Conservation (phyloP, 2,113 vertebrate genomes). For the Panthera leo region DNA sequence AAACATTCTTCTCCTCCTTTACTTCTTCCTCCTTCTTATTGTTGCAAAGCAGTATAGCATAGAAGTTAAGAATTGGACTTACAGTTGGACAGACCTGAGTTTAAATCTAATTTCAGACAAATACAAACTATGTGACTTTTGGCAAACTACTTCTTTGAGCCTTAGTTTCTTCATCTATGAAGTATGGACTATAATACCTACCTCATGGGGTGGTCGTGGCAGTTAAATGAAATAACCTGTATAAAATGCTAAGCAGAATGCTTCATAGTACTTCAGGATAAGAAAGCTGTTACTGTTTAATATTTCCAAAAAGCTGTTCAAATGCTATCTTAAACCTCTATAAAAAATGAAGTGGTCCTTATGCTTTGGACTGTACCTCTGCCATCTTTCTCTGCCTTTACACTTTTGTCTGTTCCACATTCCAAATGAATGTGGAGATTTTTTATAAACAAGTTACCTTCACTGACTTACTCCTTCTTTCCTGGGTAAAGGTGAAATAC, state of each 20-base stretch:
- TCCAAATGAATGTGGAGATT: slow-evolving; percentile 6
- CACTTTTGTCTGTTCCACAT: not conserved
- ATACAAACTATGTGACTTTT: not conserved
- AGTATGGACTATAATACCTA: not conserved
- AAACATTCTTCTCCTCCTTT: not conserved
- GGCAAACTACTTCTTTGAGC: not conserved
- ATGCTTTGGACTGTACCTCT: not conserved
- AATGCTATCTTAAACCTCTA: not conserved
- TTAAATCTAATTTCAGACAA: slow-evolving; percentile 9
- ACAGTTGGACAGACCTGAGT: not conserved
- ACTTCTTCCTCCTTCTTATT: not conserved
- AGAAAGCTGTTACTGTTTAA: not conserved
- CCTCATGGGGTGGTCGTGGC: not conserved
- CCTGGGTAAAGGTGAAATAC: not conserved
- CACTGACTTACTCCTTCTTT: not conserved
- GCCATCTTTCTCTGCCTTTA: not conserved
- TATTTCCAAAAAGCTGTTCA: not conserved
- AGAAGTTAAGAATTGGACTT: not conserved
- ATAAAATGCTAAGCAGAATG: not conserved
- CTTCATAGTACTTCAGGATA: not conserved
- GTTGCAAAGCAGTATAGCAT: not conserved
- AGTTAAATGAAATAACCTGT: not conserved
- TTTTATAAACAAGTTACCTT: not conserved
- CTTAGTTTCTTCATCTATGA: not conserved
- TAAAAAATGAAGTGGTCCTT: not conserved